Percentiles rank a stretch among this genome's conserved stretches.
Conservation (phyloP, 2,888 invertebrate species). For the Coronaproctus castanopsis region DNA sequence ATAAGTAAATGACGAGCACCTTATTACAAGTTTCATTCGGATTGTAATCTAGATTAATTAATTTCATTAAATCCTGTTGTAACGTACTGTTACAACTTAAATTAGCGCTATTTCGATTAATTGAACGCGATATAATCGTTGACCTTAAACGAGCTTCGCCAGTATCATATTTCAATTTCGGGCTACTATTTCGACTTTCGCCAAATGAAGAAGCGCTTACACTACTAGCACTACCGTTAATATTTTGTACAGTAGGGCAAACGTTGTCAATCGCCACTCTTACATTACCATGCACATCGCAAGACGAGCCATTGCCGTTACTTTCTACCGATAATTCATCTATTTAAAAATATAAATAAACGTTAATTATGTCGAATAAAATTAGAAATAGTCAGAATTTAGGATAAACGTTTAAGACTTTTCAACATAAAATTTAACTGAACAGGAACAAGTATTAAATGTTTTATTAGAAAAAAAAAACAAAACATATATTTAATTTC, state of each 20-base stretch:
- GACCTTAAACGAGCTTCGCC: conserved; percentile 36
- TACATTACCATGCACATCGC: background rate
- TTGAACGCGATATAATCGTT: conserved; percentile 21
- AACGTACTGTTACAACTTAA: conserved; percentile 37
- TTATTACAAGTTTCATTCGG: conserved; percentile 22
- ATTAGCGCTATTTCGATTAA: conserved; percentile 39
- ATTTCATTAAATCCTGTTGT: conserved; percentile 66
- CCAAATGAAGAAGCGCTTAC: background rate
- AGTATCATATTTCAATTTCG: conserved; percentile 31
- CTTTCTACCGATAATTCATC: conserved; percentile 11
- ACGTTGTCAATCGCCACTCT: too few relatives aligned
- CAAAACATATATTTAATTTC: too few relatives aligned
- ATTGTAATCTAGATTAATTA: conserved; percentile 59
- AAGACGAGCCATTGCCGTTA: conserved; percentile 5
- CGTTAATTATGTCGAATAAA: too few relatives aligned
- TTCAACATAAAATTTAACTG: too few relatives aligned
- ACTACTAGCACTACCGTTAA: conserved; percentile 1
- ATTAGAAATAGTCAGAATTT: too few relatives aligned
- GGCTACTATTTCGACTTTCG: conserved; percentile 30
- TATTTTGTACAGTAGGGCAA: background rate
- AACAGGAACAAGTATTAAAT: too few relatives aligned
- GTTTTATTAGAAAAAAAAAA: too few relatives aligned
- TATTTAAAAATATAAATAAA: background rate
- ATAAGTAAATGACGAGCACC: too few relatives aligned
- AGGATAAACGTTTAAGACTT: too few relatives aligned